A percentile compares a stretch with the other conserved stretches of the same genome.
Evolutionary conservation across 2,113 vertebrate species (phyloP).

Genomic region (Bubalus kerabau): DNA sequence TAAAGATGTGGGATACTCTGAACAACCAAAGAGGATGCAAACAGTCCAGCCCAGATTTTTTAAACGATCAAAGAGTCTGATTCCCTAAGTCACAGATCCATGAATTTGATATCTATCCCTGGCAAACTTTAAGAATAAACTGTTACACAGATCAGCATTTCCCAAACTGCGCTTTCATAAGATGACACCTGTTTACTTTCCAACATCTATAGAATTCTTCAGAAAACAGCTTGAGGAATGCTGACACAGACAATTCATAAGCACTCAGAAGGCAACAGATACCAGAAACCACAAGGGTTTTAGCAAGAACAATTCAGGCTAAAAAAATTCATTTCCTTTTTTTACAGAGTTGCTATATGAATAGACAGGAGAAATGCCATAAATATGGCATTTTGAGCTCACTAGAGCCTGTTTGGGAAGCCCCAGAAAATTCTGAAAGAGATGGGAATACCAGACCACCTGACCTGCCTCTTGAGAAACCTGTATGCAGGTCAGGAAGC

Average conservation of each 20-base stretch:
- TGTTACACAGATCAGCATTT: background rate
- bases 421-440: background rate
- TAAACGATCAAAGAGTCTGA: background rate
- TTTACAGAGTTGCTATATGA: background rate
- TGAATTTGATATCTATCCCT: background rate
- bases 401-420: background rate
- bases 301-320: background rate
- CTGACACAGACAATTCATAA: background rate
- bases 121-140: background rate
- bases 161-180: background rate
- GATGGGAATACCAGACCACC: no score
- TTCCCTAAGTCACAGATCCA: background rate
- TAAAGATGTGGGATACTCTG: background rate
- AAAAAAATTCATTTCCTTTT: background rate
- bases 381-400: background rate
- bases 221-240: background rate
- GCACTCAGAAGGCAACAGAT: background rate
- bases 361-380: background rate
- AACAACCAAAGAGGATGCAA: background rate
- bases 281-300: background rate
- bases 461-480: no score
- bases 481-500: no score
- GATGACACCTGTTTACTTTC: background rate
- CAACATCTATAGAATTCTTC: background rate
- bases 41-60: background rate